phyloP scores from a whole-genome alignment of 1,140 invertebrate genomes.

The Aphaenogaster ashmeadi region DNA sequence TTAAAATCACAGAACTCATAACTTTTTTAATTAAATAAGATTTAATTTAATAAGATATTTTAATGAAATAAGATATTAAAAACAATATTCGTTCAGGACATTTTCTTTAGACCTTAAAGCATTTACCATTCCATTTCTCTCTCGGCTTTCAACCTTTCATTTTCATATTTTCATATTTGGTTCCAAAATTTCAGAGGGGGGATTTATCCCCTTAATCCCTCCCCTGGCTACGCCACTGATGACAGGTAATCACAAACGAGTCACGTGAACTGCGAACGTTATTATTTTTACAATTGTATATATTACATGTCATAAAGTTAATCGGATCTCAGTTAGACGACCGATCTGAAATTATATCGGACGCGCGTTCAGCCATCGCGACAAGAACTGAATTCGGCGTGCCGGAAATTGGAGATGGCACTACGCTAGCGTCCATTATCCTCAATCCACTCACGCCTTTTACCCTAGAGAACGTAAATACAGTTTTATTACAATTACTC shows the following conservation, averaged over 20 bases:
- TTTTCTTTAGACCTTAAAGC: no score
- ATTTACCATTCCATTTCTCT: no score
- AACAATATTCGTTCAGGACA: no score
- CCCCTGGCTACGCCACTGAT: no score
- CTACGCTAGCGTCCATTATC: slow-evolving; percentile 91
- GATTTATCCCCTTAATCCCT: no score
- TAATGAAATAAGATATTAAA: no score
- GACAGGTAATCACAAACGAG: not conserved
- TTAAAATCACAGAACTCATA: no score
- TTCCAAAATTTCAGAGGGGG: no score
- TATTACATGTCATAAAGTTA: not conserved
- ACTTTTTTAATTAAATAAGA: no score
- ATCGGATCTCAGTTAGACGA: not conserved
- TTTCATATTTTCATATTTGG: no score
- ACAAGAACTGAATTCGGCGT: slow-evolving; percentile 91
- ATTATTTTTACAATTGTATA: slow-evolving; percentile 13
- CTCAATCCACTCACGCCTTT: slow-evolving; percentile 89
- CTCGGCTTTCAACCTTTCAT: no score
- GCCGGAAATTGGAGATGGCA: slow-evolving; percentile 90
- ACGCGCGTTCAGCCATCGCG: slow-evolving; percentile 90
- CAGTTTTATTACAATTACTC: slow-evolving; percentile 57
- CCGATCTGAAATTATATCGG: slow-evolving; percentile 84
- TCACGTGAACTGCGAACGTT: not conserved
- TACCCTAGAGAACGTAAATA: slow-evolving; percentile 87
- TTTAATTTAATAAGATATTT: no score